A percentile compares a stretch with the other conserved stretches of the same genome.
phyloP scores from a whole-genome alignment of 1,140 invertebrate genomes.

The Chymomyza costata region DNA sequence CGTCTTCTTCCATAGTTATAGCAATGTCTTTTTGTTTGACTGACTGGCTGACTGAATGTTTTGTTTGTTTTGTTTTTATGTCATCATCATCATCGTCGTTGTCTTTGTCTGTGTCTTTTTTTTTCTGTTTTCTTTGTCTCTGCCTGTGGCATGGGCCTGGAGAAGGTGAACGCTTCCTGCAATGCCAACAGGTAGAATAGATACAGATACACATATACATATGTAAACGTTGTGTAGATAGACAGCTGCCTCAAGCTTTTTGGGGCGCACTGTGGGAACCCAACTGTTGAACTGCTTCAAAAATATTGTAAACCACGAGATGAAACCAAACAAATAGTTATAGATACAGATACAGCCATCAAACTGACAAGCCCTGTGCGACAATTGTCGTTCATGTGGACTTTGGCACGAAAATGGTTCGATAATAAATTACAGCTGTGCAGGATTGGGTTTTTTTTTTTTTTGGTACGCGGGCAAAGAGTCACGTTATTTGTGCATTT shows the following conservation, averaged over 20 bases:
- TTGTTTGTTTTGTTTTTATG: conserved; percentile 59
- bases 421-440: conserved; percentile 56
- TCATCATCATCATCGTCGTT: conserved; percentile 64
- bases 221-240: too few species aligned
- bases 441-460: conserved; percentile 27
- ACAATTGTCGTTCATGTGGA: conserved; percentile 38
- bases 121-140: background rate
- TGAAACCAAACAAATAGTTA: conserved; percentile 60
- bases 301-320: too few species aligned
- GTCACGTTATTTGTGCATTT: conserved; percentile 71
- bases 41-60: conserved; percentile 44
- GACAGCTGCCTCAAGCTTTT: conserved; percentile 2
- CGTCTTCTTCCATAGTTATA: background rate
- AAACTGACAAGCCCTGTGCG: conserved; percentile 51
- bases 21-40: conserved; percentile 43
- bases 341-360: conserved; percentile 49
- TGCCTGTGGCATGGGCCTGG: conserved; percentile 2
- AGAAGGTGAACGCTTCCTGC: conserved; percentile 69
- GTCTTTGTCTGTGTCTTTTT: conserved; percentile 9
- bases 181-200: conserved; percentile 68
- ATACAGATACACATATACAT: too few species aligned
- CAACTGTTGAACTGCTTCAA: conserved; percentile 54
- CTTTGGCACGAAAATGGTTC: conserved; percentile 55
- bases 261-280: conserved; percentile 49
- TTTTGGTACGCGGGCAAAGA: conserved; percentile 26